These are phyloP conservation scores for Eptatretus atami DNA, from an alignment of 2,797 vertebrate species.

Conservation along the genomic window DNA sequence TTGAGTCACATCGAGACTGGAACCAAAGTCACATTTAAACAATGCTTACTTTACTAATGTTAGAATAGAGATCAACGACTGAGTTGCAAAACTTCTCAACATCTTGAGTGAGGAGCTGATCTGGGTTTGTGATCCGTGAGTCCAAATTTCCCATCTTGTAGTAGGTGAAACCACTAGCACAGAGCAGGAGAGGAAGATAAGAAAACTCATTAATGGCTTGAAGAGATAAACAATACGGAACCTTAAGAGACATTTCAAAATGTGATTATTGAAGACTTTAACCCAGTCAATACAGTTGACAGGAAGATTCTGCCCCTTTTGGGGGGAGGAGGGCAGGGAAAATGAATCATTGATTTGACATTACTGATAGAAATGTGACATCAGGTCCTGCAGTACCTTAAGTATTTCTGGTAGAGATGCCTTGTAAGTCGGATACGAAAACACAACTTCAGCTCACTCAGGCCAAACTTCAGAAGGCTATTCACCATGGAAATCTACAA, in stretches of 20 bases:
- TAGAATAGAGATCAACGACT: conserved; percentile 88
- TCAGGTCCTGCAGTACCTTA: conserved; percentile 36
- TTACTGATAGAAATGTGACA: neutral
- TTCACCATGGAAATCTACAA: conserved; percentile 73
- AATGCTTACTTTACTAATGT: conserved; percentile 55
- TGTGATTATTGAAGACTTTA: neutral
- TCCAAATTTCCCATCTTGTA: conserved; percentile 99
- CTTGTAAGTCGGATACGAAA: conserved; percentile 60
- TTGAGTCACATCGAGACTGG: neutral
- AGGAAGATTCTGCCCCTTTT: neutral
- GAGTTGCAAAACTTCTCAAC: conserved; percentile 96
- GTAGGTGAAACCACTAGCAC: conserved; percentile 49
- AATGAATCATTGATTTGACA: too few relatives aligned
- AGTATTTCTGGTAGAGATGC: conserved; percentile 65
- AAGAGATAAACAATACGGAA: conserved; percentile 2
- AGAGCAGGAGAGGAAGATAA: conserved; percentile 1
- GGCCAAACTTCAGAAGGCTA: conserved; percentile 72
- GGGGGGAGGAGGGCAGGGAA: too few relatives aligned
- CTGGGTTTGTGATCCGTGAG: conserved; percentile 80
- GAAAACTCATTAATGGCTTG: too few relatives aligned
- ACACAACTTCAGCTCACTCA: conserved; percentile 67
- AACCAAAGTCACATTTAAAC: neutral
- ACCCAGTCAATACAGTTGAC: too few relatives aligned
- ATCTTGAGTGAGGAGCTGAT: conserved; percentile 86
- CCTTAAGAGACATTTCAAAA: conserved; percentile 5